Conservation (phyloP, 2,888 invertebrate species). For the Yponomeuta evonymella region DNA sequence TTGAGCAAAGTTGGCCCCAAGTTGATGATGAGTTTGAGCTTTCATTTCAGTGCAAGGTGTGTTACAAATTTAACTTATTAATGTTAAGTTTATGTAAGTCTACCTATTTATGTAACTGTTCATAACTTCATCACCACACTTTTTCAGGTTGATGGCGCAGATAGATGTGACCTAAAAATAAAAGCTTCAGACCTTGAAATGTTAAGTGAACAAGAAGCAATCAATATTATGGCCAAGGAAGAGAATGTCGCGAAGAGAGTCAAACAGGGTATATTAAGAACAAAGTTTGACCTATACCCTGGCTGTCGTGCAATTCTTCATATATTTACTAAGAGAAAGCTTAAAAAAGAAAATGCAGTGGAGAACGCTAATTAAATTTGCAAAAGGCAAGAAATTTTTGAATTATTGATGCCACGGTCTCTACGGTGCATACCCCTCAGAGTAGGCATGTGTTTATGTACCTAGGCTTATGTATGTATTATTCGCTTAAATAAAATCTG, state of each 20-base stretch:
- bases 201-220: slow-evolving; percentile 46
- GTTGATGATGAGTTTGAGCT: slow-evolving; percentile 82
- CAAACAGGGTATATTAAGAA: slow-evolving; percentile 45
- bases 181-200: slow-evolving; percentile 45
- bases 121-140: not conserved
- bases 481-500: no score
- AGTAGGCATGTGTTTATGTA: no score
- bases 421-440: no score
- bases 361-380: not conserved
- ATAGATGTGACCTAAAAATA: slow-evolving; percentile 59
- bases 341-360: slow-evolving; percentile 25
- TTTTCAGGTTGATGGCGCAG: slow-evolving; percentile 61
- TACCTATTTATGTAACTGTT: not conserved
- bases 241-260: slow-evolving; percentile 44
- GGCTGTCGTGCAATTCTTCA: slow-evolving; percentile 61
- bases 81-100: not conserved
- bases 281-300: slow-evolving; percentile 57
- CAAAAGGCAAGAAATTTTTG: no score
- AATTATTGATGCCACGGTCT: no score
- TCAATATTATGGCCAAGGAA: slow-evolving; percentile 54
- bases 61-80: not conserved
- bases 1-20: slow-evolving; percentile 87
- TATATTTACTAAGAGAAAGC: slow-evolving; percentile 48
- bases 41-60: slow-evolving; percentile 79
- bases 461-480: no score